Evolutionary conservation across 2,797 vertebrate genomes (phyloP).

Genomic region (Perdix hodgsoniae): DNA sequence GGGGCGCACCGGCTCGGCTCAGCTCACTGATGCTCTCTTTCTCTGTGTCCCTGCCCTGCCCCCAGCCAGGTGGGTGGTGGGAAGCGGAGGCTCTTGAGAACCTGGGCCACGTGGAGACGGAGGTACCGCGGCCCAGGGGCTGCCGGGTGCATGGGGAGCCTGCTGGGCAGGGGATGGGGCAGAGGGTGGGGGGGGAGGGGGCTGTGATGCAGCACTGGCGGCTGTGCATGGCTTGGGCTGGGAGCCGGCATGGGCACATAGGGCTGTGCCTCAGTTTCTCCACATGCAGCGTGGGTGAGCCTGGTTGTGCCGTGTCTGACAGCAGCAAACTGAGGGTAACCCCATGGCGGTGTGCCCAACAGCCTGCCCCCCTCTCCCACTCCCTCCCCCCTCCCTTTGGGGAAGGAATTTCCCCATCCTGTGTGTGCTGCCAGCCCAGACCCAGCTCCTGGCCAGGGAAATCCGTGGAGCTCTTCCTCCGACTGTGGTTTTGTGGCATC

Average conservation of each 20-base stretch:
- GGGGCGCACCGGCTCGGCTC: not conserved
- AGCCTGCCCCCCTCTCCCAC: too few relatives aligned
- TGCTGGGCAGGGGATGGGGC: not conserved
- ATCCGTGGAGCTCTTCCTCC: rapidly evolving
- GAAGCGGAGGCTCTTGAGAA: constrained; percentile 98
- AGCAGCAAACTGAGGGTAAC: not conserved
- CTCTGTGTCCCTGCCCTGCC: constrained; percentile 77
- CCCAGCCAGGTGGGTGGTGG: constrained; percentile 89
- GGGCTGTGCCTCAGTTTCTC: not conserved
- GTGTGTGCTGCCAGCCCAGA: too few relatives aligned
- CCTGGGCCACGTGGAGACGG: constrained; percentile 95
- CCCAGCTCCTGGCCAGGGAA: not conserved
- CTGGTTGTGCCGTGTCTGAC: rapidly evolving
- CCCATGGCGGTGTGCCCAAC: not conserved
- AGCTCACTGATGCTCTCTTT: constrained; percentile 58
- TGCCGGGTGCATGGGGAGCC: not conserved
- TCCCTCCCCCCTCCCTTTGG: too few relatives aligned
- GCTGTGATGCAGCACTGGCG: rapidly evolving
- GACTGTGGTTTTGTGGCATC: rapidly evolving
- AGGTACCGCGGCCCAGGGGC: constrained; percentile 87
- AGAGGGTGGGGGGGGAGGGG: rapidly evolving
- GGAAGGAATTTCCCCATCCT: too few relatives aligned
- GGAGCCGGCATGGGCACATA: not conserved
- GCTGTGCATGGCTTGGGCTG: not conserved
- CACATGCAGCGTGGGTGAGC: not conserved